Conservation (phyloP, 35 echinoderm and acorn worm species). For the Hemicentrotus pulcherrimus region DNA sequence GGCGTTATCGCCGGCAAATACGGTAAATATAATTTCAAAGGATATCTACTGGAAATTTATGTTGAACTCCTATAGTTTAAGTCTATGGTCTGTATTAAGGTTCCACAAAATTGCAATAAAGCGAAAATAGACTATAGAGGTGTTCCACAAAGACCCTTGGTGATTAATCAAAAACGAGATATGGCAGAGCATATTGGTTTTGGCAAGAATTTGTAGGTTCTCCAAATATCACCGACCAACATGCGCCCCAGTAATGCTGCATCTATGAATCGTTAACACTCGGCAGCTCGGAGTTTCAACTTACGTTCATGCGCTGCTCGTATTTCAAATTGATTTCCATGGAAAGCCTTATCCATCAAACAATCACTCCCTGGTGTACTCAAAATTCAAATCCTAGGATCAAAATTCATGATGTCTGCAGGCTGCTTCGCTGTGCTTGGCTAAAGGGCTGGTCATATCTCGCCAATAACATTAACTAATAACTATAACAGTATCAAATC, state of each 20-base stretch:
- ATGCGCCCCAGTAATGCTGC: background rate
- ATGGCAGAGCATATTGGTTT: background rate
- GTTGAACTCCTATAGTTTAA: background rate
- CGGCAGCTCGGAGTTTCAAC: background rate
- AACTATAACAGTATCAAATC: too few relatives aligned
- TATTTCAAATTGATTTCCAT: slow-evolving; percentile 1
- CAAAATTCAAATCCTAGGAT: background rate
- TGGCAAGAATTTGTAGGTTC: slow-evolving; percentile 9
- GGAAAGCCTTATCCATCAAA: background rate
- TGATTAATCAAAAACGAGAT: background rate
- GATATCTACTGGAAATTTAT: background rate
- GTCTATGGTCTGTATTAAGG: background rate
- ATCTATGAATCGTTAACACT: background rate
- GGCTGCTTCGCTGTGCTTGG: background rate
- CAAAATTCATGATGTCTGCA: background rate
- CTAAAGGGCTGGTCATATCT: too few relatives aligned
- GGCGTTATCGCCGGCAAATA: too few relatives aligned
- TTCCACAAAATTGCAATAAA: background rate
- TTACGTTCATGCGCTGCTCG: background rate
- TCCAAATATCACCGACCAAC: background rate
- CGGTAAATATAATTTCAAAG: background rate
- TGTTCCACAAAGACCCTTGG: background rate
- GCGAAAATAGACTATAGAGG: background rate
- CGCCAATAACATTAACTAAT: too few relatives aligned
- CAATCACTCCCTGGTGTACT: background rate